A percentile compares a stretch with the other conserved stretches of the same genome.
These are phyloP conservation scores for Anhinga anhinga DNA, from an alignment of 2,113 vertebrate genomes.

Conservation along the genomic window DNA sequence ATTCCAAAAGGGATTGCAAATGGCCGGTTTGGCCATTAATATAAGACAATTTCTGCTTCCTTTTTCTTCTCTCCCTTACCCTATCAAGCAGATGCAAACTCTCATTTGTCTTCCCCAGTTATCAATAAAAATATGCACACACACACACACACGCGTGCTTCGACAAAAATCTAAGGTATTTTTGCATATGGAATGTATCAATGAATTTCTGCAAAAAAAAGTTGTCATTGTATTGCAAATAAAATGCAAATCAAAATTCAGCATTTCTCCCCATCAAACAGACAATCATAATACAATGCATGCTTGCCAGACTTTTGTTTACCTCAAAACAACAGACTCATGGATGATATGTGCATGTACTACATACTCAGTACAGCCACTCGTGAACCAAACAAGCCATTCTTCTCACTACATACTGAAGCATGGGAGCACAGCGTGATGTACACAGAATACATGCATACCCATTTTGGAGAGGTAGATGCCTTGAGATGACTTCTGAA, in stretches of 20 bases:
- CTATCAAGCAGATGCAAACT: not conserved
- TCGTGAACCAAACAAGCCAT: slow-evolving; percentile 7
- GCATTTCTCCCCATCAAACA: not conserved
- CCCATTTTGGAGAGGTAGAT: slow-evolving; percentile 13
- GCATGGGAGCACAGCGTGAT: not conserved
- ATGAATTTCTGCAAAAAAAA: slow-evolving; percentile 23
- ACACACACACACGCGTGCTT: not conserved
- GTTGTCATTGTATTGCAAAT: not conserved
- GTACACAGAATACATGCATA: slow-evolving; percentile 33
- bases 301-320: slow-evolving; percentile 11
- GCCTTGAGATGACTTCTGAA: slow-evolving; percentile 44
- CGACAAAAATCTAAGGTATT: slow-evolving; percentile 29
- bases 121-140: not conserved
- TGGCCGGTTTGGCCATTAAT: not conserved
- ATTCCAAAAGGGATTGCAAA: not conserved
- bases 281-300: not conserved
- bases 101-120: not conserved
- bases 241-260: slow-evolving; percentile 24
- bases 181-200: slow-evolving; percentile 26
- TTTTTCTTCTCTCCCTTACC: not conserved
- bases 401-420: not conserved
- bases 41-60: not conserved
- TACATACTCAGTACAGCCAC: not conserved
- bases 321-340: not conserved
- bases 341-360: not conserved